These are phyloP conservation scores for Tipula lateralis DNA, from an alignment of 2,888 invertebrate species.

Conservation along the genomic window DNA sequence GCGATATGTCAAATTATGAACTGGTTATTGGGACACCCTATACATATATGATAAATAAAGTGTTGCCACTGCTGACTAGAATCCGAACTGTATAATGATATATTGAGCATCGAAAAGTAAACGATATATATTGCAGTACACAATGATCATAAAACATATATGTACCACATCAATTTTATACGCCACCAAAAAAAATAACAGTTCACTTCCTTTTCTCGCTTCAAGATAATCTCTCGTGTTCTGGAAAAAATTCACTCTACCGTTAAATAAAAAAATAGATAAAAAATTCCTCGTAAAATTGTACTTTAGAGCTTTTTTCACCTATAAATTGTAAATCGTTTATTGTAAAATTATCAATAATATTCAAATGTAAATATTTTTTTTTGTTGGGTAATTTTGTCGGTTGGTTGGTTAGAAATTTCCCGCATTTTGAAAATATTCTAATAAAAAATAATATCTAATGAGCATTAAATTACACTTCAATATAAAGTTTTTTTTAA, in stretches of 20 bases:
- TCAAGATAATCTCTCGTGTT: not conserved
- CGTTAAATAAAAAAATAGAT: not conserved
- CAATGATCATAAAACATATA: not conserved
- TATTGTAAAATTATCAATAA: not conserved
- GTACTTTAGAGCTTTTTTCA: not conserved
- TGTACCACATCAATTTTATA: not conserved
- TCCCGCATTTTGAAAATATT: not conserved
- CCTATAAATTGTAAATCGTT: conserved; percentile 24
- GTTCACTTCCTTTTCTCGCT: not conserved
- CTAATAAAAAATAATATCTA: not conserved
- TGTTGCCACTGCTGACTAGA: not conserved
- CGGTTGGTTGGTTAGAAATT: not conserved
- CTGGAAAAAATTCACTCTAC: not conserved
- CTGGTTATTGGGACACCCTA: no score
- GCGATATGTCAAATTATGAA: no score
- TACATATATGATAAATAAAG: no score
- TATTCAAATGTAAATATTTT: not conserved
- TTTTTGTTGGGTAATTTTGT: not conserved
- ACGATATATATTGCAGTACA: not conserved
- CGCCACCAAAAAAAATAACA: not conserved
- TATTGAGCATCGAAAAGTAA: not conserved
- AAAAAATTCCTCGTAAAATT: not conserved
- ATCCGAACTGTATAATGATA: not conserved
- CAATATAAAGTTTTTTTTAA: not conserved
- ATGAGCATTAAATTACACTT: not conserved